phyloP scores from a whole-genome alignment of 1,140 invertebrate species.

The Nasonia vitripennis region DNA sequence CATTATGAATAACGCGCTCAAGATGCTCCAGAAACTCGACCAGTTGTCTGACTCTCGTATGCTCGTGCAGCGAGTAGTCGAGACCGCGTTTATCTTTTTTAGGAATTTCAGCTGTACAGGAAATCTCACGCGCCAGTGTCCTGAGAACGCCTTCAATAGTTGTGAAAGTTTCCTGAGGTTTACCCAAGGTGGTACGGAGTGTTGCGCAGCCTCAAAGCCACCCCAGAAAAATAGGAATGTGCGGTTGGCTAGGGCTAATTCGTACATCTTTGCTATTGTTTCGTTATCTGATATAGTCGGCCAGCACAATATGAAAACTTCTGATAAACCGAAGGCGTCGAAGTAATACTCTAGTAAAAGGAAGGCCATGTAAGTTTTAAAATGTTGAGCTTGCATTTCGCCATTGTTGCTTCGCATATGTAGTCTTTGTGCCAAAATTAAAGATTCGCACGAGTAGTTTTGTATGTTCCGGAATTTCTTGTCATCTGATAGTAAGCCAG shows the following conservation, averaged over 20 bases:
- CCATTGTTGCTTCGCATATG: constrained; percentile 73
- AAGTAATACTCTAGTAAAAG: constrained; percentile 78
- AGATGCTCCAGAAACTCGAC: constrained; percentile 94
- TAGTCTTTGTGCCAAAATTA: constrained; percentile 67
- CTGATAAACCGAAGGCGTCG: constrained; percentile 62
- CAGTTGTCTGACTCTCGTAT: constrained; percentile 84
- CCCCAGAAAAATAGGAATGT: constrained; percentile 84
- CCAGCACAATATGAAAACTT: constrained; percentile 71
- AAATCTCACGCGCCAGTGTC: constrained; percentile 82
- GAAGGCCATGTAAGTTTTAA: constrained; percentile 84
- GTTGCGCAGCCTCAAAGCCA: constrained; percentile 90
- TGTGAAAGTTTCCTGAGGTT: constrained; percentile 97
- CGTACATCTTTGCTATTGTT: constrained; percentile 64
- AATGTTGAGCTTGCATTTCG: constrained; percentile 84
- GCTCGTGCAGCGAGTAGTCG: constrained; percentile 74
- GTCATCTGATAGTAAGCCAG: constrained; percentile 67
- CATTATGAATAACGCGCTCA: constrained; percentile 95
- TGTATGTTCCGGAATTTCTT: constrained; percentile 67
- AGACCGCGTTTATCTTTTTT: constrained; percentile 60
- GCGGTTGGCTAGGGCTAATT: constrained; percentile 63
- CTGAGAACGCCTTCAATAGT: constrained; percentile 89
- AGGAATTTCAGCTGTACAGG: constrained; percentile 70
- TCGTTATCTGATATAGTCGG: constrained; percentile 66
- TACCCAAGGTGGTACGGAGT: constrained; percentile 95
- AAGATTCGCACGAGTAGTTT: constrained; percentile 68